These are phyloP conservation scores for Ispidina lecontei DNA, from an alignment of 2,797 vertebrate genomes.

Conservation along the genomic window DNA sequence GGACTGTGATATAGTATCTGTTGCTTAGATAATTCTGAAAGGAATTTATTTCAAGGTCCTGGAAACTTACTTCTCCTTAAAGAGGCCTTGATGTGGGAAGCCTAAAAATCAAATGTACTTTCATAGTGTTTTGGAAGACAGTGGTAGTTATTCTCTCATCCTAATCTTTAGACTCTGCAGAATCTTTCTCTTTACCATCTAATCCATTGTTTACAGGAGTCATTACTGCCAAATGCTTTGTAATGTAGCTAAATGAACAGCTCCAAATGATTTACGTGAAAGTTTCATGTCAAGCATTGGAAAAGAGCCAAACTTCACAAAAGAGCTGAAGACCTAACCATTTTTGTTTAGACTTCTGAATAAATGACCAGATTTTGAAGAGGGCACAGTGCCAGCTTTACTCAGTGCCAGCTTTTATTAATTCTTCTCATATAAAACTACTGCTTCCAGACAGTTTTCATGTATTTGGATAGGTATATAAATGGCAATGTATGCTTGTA, in stretches of 20 bases:
- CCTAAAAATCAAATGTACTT: not conserved
- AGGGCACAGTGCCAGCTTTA: not conserved
- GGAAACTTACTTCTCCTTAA: not conserved
- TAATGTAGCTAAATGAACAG: not conserved
- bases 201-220: not conserved
- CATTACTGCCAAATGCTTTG: not conserved
- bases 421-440: not conserved
- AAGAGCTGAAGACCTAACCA: not conserved
- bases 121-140: not conserved
- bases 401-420: not conserved
- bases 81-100: not conserved
- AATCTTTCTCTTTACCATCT: not conserved
- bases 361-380: slow-evolving; percentile 24
- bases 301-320: not conserved
- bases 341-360: not conserved
- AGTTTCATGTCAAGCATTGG: not conserved
- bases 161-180: not conserved
- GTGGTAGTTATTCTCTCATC: not conserved
- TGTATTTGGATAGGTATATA: not conserved
- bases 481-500: not conserved
- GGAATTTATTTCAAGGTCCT: not conserved
- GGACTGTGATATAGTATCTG: not conserved
- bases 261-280: slow-evolving; percentile 20
- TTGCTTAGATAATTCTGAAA: not conserved
- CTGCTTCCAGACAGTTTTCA: not conserved